Percentiles rank a stretch among this genome's conserved stretches.
Conservation (phyloP, 1,140 invertebrate genomes). For the Ceratosolen fusciceps region DNA sequence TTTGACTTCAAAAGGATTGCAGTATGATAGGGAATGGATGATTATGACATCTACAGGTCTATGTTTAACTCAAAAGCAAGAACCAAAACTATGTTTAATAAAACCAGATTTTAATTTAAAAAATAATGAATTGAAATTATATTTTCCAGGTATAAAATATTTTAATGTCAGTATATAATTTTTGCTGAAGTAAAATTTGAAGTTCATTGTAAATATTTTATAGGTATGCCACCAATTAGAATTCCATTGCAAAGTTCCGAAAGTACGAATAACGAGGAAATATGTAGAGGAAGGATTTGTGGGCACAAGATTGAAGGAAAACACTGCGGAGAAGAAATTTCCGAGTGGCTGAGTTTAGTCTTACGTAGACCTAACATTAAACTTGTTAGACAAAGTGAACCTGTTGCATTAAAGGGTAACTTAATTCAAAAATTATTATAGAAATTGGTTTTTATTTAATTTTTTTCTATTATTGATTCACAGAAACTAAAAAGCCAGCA, state of each 20-base stretch:
- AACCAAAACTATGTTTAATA: conserved; percentile 86
- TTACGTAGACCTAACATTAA: conserved; percentile 78
- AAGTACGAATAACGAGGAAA: conserved; percentile 58
- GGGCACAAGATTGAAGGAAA: conserved; percentile 82
- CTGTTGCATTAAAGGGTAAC: conserved; percentile 53
- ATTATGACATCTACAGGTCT: conserved; percentile 84
- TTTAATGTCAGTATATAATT: conserved; percentile 11
- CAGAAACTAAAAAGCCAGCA: conserved; percentile 63
- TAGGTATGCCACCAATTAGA: conserved; percentile 71
- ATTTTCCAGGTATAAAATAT: conserved; percentile 76
- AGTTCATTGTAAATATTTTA: conserved; percentile 54
- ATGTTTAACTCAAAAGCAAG: conserved; percentile 90
- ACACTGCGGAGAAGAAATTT: conserved; percentile 87
- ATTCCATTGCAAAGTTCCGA: conserved; percentile 65
- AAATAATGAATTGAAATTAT: conserved; percentile 75
- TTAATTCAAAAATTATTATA: conserved; percentile 41
- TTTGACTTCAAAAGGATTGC: conserved; percentile 81
- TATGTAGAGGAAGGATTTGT: conserved; percentile 88
- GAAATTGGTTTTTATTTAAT: not conserved
- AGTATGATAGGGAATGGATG: conserved; percentile 95
- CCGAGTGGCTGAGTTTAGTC: conserved; percentile 82
- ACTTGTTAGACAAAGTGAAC: conserved; percentile 76
- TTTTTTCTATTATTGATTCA: conserved; percentile 45
- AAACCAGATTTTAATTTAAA: conserved; percentile 80
- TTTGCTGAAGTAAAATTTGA: not conserved